These are phyloP conservation scores for Nansenia antarctica DNA, from an alignment of 2,113 vertebrate species.

Conservation along the genomic window DNA sequence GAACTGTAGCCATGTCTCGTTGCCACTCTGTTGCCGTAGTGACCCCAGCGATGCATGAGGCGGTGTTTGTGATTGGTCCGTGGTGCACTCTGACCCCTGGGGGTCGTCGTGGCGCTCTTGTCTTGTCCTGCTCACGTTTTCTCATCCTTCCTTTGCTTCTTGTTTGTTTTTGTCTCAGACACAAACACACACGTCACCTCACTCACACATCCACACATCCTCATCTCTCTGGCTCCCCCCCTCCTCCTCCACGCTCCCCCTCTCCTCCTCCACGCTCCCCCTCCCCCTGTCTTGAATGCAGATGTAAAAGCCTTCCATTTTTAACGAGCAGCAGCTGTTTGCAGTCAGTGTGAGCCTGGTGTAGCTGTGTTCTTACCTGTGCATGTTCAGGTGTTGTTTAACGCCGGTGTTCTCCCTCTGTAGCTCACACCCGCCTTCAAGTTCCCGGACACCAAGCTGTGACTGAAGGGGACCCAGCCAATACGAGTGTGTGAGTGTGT, in stretches of 20 bases:
- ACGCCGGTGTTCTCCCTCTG: constrained; percentile 76
- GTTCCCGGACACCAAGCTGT: constrained; percentile 84
- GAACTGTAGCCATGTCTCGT: constrained; percentile 49
- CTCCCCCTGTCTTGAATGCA: constrained; percentile 62
- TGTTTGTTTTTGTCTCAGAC: constrained; percentile 25
- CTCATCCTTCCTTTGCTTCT: constrained; percentile 30
- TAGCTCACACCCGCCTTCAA: constrained; percentile 81
- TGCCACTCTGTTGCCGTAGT: constrained; percentile 58
- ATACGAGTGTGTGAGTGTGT: constrained; percentile 53
- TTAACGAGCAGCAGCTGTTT: constrained; percentile 67
- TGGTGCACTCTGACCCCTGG: constrained; percentile 43
- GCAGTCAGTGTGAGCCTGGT: constrained; percentile 66
- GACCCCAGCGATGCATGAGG: constrained; percentile 68
- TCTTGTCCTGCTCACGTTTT: constrained; percentile 54
- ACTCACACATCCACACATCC: constrained; percentile 35
- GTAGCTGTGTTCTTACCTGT: too few relatives aligned
- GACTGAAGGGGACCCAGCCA: constrained; percentile 73
- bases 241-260: constrained; percentile 58
- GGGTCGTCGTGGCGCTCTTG: constrained; percentile 57
- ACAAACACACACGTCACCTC: constrained; percentile 39
- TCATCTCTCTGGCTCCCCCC: constrained; percentile 42
- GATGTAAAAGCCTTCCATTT: constrained; percentile 59
- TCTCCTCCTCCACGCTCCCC: too few relatives aligned
- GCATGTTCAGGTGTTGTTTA: constrained; percentile 64
- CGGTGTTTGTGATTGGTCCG: constrained; percentile 58